A percentile compares a stretch with the other conserved stretches of the same genome.
These are phyloP conservation scores for Teleogryllus oceanicus DNA, from an alignment of 2,888 invertebrate species.

Conservation along the genomic window DNA sequence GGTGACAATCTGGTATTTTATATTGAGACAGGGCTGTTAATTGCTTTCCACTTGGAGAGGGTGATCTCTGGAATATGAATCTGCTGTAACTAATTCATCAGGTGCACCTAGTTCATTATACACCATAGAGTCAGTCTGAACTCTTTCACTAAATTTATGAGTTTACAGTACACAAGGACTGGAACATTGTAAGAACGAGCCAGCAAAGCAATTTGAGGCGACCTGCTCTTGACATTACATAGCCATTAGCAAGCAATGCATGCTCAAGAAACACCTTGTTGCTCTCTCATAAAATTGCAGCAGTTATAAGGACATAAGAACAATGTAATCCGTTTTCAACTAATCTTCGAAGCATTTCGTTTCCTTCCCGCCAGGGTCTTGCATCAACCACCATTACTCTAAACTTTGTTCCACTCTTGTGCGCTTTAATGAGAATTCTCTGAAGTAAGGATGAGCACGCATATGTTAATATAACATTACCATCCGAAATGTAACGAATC, in stretches of 20 bases:
- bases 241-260: slow-evolving; percentile 84
- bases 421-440: slow-evolving; percentile 69
- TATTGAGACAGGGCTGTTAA: slow-evolving; percentile 60
- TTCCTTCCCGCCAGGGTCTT: slow-evolving; percentile 69
- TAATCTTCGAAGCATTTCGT: slow-evolving; percentile 70
- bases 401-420: slow-evolving; percentile 63
- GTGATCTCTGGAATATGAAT: slow-evolving; percentile 47
- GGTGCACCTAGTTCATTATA: slow-evolving; percentile 86
- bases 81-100: slow-evolving; percentile 59
- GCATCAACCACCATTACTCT: slow-evolving; percentile 79
- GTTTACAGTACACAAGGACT: slow-evolving; percentile 91
- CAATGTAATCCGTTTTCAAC: slow-evolving; percentile 68
- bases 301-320: slow-evolving; percentile 76
- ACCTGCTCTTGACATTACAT: slow-evolving; percentile 87
- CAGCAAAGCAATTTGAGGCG: slow-evolving; percentile 80
- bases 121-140: slow-evolving; percentile 90
- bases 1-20: too few species aligned
- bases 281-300: slow-evolving; percentile 75
- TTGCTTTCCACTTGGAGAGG: slow-evolving; percentile 64
- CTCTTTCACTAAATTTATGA: slow-evolving; percentile 91
- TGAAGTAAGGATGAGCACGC: slow-evolving; percentile 76
- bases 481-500: slow-evolving; percentile 74
- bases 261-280: slow-evolving; percentile 83
- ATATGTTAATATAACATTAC: slow-evolving; percentile 84
- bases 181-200: slow-evolving; percentile 87